Percentiles rank a stretch among this genome's conserved stretches.
Evolutionary conservation across 2,888 invertebrate species (phyloP).

Genomic region (Fabriciana adippe): DNA sequence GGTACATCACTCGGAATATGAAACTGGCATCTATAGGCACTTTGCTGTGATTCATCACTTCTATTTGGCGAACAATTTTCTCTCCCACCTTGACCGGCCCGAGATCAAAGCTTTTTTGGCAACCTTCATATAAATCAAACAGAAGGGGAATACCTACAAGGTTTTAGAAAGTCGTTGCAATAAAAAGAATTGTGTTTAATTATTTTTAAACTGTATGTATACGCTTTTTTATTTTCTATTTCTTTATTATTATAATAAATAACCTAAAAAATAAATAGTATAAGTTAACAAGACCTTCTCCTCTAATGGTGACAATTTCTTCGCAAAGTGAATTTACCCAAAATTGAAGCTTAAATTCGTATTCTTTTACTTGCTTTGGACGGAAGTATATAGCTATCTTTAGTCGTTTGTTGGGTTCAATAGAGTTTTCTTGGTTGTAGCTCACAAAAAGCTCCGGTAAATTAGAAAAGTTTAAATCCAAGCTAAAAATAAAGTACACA

Average conservation of each 20-base stretch:
- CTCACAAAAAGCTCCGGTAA: conserved; percentile 77
- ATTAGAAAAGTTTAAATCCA: conserved; percentile 76
- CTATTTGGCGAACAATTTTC: conserved; percentile 74
- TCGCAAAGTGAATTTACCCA: conserved; percentile 79
- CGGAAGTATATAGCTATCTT: conserved; percentile 80
- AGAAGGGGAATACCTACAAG: conserved; percentile 65
- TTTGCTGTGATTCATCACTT: conserved; percentile 82
- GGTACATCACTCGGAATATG: conserved; percentile 76
- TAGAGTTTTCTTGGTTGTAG: conserved; percentile 59
- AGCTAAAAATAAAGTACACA: conserved; percentile 54
- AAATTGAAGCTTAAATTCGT: conserved; percentile 78
- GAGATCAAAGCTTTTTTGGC: conserved; percentile 72
- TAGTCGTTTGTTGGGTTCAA: conserved; percentile 67
- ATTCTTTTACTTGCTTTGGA: conserved; percentile 76
- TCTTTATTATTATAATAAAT: not conserved
- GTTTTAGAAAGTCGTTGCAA: too few species aligned
- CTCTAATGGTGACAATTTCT: conserved; percentile 74
- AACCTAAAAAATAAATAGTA: not conserved
- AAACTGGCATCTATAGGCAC: conserved; percentile 79
- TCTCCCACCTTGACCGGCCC: conserved; percentile 78
- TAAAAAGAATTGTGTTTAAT: too few species aligned
- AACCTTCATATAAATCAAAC: conserved; percentile 74
- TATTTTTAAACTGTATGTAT: too few species aligned
- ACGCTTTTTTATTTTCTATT: too few species aligned
- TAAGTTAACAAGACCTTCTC: conserved; percentile 73